phyloP scores from a whole-genome alignment of 1,140 invertebrate species.

The Pachypsylla venusta region DNA sequence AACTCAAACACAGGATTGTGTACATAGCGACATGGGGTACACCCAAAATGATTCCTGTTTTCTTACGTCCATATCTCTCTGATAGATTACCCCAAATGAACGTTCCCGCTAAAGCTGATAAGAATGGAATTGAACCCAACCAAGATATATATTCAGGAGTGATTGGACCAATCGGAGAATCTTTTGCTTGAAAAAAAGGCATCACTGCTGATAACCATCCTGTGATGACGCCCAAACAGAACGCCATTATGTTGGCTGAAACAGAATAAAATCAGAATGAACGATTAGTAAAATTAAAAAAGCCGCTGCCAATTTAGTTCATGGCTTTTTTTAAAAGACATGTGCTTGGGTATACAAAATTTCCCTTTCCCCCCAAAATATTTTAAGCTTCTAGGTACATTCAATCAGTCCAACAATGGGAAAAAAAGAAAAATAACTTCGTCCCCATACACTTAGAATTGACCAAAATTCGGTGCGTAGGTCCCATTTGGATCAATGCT shows the following conservation, averaged over 20 bases:
- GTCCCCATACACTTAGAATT: too few relatives aligned
- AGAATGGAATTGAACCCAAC: conserved; percentile 1
- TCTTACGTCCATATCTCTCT: conserved; percentile 1
- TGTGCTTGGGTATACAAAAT: too few relatives aligned
- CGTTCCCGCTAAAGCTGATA: background rate
- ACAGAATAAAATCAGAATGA: background rate
- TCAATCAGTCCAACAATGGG: too few relatives aligned
- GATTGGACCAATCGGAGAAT: background rate
- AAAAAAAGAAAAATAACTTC: too few relatives aligned
- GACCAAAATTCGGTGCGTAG: too few relatives aligned
- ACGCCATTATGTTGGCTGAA: conserved; percentile 7
- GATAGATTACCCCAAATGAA: conserved; percentile 6
- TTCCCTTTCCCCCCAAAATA: too few relatives aligned
- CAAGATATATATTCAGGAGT: background rate
- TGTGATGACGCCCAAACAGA: background rate
- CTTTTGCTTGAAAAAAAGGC: background rate
- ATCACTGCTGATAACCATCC: background rate
- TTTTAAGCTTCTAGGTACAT: too few relatives aligned
- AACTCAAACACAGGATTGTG: background rate
- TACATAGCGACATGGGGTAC: background rate
- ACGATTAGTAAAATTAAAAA: too few relatives aligned
- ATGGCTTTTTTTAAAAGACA: too few relatives aligned
- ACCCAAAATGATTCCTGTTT: background rate
- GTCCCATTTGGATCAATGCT: too few relatives aligned
- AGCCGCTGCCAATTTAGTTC: too few relatives aligned